A percentile compares a stretch with the other conserved stretches of the same genome.
Conservation (phyloP, 2,113 vertebrate genomes). For the Sprattus sprattus region DNA sequence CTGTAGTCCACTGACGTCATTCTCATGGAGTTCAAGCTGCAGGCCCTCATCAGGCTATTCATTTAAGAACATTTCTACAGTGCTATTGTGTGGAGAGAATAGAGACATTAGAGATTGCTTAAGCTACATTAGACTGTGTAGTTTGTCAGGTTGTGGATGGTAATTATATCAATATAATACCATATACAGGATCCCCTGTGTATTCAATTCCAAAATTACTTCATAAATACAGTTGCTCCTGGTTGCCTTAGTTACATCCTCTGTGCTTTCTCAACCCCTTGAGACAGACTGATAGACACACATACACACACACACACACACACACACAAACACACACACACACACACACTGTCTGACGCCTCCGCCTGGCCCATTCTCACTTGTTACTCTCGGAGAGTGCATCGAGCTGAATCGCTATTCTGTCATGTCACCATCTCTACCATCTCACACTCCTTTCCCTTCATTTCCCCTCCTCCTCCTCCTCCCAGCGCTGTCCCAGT, state of each 20-base stretch:
- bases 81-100: background rate
- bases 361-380: background rate
- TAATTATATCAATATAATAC: background rate
- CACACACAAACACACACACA: background rate
- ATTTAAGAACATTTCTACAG: background rate
- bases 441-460: background rate
- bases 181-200: background rate
- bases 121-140: background rate
- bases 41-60: background rate
- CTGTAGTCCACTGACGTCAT: background rate
- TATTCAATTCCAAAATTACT: background rate
- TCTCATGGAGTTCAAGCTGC: background rate
- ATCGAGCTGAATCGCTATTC: background rate
- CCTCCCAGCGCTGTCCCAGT: background rate
- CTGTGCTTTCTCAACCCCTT: background rate
- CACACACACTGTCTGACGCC: background rate
- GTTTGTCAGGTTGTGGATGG: background rate
- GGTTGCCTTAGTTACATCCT: background rate
- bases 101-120: background rate
- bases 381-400: background rate
- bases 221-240: constrained; percentile 7
- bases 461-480: background rate
- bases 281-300: background rate
- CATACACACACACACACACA: background rate
- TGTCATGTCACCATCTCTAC: background rate